These are phyloP conservation scores for Malacoctenus gilli DNA, from an alignment of 2,797 vertebrate genomes.

Conservation along the genomic window DNA sequence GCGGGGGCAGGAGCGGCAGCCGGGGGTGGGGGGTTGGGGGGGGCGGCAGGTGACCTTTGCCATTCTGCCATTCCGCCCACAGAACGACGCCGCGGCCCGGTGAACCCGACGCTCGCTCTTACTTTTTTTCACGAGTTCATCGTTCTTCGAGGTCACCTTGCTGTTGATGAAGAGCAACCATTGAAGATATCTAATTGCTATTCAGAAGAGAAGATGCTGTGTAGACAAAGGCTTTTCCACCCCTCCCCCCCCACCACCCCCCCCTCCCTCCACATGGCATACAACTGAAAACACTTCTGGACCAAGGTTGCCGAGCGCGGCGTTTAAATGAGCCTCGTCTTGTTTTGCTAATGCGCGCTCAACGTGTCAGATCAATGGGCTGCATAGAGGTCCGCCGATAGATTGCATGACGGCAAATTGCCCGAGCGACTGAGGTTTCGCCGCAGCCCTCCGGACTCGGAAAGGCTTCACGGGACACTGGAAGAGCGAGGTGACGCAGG, in stretches of 20 bases:
- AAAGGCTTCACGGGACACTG: no score
- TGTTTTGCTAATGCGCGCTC: slow-evolving; percentile 35
- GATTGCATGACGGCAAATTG: neutral
- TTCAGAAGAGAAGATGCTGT: slow-evolving; percentile 29
- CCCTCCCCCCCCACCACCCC: neutral
- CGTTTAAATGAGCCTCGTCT: slow-evolving; percentile 24
- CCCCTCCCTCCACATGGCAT: neutral
- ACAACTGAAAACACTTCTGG: slow-evolving; percentile 10
- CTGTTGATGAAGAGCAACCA: no score
- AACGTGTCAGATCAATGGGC: slow-evolving; percentile 24
- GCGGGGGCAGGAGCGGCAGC: slow-evolving; percentile 1
- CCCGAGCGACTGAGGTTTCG: neutral
- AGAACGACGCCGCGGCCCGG: neutral
- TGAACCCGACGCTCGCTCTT: no score
- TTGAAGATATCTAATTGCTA: slow-evolving; percentile 41
- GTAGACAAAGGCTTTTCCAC: slow-evolving; percentile 31
- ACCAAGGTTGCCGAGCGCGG: slow-evolving; percentile 12
- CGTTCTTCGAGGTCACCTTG: no score
- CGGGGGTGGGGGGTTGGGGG: no score
- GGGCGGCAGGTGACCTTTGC: slow-evolving; percentile 33
- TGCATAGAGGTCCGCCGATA: slow-evolving; percentile 1
- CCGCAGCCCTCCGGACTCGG: no score
- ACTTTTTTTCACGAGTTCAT: no score
- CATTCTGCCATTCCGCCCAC: slow-evolving; percentile 1
- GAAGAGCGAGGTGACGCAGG: no score